Evolutionary conservation across 1,140 invertebrate species (phyloP).

Genomic region (Drosophila nigrodunni): DNA sequence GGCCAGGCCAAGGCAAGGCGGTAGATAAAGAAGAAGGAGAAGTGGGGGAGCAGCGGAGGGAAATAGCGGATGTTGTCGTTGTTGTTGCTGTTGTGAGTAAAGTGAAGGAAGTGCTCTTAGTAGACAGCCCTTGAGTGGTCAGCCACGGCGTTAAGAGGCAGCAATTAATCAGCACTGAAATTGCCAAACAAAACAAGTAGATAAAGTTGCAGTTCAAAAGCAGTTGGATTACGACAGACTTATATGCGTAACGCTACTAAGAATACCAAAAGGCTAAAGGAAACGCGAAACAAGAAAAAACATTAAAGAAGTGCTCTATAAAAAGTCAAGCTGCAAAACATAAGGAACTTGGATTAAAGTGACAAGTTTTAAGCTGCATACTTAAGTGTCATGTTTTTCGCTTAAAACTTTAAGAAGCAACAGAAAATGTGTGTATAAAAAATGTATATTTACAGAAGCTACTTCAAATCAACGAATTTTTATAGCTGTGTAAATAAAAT

Average conservation of each 20-base stretch:
- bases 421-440: background rate
- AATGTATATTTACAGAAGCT: background rate
- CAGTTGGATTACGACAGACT: constrained; percentile 19
- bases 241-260: constrained; percentile 14
- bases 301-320: background rate
- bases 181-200: constrained; percentile 33
- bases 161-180: constrained; percentile 61
- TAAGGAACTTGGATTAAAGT: constrained; percentile 22
- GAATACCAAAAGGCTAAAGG: background rate
- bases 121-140: constrained; percentile 38
- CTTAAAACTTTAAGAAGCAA: constrained; percentile 12
- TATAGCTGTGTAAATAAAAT: background rate
- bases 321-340: constrained; percentile 29
- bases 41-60: background rate
- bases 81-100: constrained; percentile 14
- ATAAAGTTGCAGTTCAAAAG: constrained; percentile 45
- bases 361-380: constrained; percentile 20
- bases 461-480: background rate
- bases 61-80: constrained; percentile 7
- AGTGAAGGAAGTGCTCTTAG: constrained; percentile 44
- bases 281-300: background rate
- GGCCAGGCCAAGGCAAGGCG: background rate
- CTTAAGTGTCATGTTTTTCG: constrained; percentile 12
- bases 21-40: background rate
- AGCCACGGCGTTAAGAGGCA: constrained; percentile 54